Evolutionary conservation across 1,140 invertebrate genomes (phyloP), one percentile per base, ranked within the genome.

Genomic region (Rhizoglyphus robini): DNA sequence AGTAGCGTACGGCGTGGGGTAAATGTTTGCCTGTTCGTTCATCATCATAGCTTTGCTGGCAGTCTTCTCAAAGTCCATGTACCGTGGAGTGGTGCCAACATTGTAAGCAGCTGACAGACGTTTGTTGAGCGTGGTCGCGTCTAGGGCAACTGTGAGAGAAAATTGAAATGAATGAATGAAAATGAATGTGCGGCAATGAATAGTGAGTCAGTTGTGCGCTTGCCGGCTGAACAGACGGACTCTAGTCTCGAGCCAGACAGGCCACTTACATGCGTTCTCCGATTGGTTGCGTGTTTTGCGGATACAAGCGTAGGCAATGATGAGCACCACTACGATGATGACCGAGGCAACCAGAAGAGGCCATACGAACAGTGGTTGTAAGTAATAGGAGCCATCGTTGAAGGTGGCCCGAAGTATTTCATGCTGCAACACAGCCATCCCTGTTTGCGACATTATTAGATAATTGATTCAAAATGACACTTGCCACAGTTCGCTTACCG

Each of bases 281-380:
- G 11, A 15, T 23, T 34, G 54, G 23, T 27, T 36, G 23, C 36
- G 65, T 34, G 65, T 67, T 63, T 68, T 68, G 32, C 68, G 66
- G 25, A 70, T 65, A 51, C 66, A 70, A 13, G 66, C 67, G 58
- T 63, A 70, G 3, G 69, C 68, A 15, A 69, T 51, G 18, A 70
- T 68, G 38, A 70, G 51, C 27, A 70, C 69, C 38, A 68, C 68
- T 15, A 68, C 65, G 30, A 70, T 69, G 4, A 68, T 66, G 18
- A 68, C 65, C 46, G 67, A 41, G 38, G 69, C 68, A 25, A 65
- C 48, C 30, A 68, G 54, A 34, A 70, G 41, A 3, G 69, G 69
- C 48, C 68, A 60, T 23, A 68, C 54, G n/a, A 70, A 70, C 30
- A 66, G 31, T 34, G 67, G 54, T 47, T 70, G 65, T 38, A 70